These are phyloP conservation scores for Brachystomella parvula DNA, from an alignment of 1,140 invertebrate genomes.

Conservation along the genomic window DNA sequence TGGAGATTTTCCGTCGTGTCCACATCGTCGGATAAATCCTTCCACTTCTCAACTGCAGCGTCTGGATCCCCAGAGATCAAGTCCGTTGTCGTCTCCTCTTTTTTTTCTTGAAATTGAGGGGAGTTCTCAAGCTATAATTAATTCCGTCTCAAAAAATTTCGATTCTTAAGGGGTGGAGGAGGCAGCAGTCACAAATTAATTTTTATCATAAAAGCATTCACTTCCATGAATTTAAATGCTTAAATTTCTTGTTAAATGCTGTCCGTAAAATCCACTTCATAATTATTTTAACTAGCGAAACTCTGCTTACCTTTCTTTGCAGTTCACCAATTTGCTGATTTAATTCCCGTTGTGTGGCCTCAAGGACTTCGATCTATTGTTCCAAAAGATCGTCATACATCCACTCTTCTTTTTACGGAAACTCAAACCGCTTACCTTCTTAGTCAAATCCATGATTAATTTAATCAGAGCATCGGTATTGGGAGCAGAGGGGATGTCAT, in stretches of 20 bases:
- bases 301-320: neutral
- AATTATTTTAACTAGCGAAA: neutral
- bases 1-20: neutral
- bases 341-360: neutral
- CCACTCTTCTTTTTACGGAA: no score
- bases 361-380: slow-evolving; percentile 4
- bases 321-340: slow-evolving; percentile 6
- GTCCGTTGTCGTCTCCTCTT: neutral
- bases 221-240: neutral
- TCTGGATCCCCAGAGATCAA: neutral
- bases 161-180: no score
- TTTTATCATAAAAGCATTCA: neutral
- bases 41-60: slow-evolving; percentile 4
- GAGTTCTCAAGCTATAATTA: neutral
- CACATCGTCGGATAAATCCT: neutral
- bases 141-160: no score
- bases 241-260: neutral
- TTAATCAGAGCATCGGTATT: neutral
- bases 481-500: neutral
- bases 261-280: neutral
- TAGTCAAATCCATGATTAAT: neutral
- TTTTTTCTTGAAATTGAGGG: neutral
- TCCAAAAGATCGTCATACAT: neutral
- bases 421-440: neutral
- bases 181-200: neutral